These are phyloP conservation scores for Idaea straminata DNA, from an alignment of 2,888 invertebrate genomes.

Conservation along the genomic window DNA sequence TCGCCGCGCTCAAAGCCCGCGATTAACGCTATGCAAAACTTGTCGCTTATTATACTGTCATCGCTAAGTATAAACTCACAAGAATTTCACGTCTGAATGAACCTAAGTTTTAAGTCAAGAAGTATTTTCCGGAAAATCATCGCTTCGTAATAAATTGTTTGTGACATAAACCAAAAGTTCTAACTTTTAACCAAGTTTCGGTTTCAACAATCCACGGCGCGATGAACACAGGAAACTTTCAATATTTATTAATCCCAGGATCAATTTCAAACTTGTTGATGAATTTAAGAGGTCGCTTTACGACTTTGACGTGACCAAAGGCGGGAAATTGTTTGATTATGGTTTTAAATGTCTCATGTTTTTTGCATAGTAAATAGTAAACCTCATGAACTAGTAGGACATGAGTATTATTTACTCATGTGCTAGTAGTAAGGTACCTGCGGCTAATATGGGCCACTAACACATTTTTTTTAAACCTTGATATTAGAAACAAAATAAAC, in stretches of 20 bases:
- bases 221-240: background rate
- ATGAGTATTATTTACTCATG: too few species aligned
- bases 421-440: too few species aligned
- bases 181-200: background rate
- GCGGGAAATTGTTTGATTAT: too few species aligned
- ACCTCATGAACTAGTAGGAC: too few species aligned
- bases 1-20: too few species aligned
- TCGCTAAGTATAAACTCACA: background rate
- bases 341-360: too few species aligned
- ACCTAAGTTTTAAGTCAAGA: background rate
- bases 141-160: background rate
- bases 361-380: too few species aligned
- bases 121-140: background rate
- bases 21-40: too few species aligned
- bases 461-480: too few species aligned
- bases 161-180: slow-evolving; percentile 1
- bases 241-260: background rate
- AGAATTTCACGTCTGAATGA: background rate
- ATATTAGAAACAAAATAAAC: too few species aligned
- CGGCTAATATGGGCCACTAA: too few species aligned
- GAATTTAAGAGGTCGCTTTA: background rate
- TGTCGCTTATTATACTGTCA: too few species aligned
- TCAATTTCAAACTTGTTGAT: background rate
- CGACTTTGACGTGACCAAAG: background rate
- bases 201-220: background rate